A percentile compares a stretch with the other conserved stretches of the same genome.
phyloP scores from a whole-genome alignment of 2,888 invertebrate genomes.

The Monoplex corrugatus region DNA sequence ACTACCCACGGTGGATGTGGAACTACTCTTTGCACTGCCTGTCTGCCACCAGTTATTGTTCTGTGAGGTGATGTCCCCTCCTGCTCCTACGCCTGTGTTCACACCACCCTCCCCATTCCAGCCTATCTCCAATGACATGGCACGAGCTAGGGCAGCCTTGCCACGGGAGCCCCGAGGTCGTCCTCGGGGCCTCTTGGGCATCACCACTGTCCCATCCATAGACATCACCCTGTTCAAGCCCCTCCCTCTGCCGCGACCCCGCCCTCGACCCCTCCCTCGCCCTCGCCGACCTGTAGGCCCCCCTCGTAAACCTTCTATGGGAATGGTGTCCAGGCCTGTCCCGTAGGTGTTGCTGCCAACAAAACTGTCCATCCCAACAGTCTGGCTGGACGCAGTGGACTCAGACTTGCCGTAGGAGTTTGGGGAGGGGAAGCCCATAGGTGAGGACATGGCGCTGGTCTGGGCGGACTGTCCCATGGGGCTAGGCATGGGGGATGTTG shows the following conservation, averaged over 20 bases:
- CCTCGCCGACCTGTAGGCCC: neutral
- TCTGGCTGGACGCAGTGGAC: neutral
- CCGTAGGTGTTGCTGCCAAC: neutral
- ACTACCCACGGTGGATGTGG: slow-evolving; percentile 10
- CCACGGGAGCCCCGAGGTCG: slow-evolving; percentile 43
- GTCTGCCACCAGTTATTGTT: neutral
- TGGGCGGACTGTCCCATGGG: slow-evolving; percentile 6
- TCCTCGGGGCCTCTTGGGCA: slow-evolving; percentile 40
- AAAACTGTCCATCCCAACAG: neutral
- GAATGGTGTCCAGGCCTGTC: neutral
- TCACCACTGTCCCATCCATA: neutral
- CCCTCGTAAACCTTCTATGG: neutral
- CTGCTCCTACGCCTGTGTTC: neutral
- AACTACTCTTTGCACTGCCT: neutral
- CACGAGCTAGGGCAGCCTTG: slow-evolving; percentile 40
- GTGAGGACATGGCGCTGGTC: neutral
- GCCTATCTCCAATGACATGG: slow-evolving; percentile 9
- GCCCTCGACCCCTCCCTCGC: slow-evolving; percentile 35
- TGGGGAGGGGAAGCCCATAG: slow-evolving; percentile 26
- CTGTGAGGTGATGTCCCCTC: neutral
- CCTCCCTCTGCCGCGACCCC: slow-evolving; percentile 31
- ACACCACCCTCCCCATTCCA: neutral
- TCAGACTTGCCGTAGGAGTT: slow-evolving; percentile 13
- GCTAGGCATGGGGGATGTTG: slow-evolving; percentile 32
- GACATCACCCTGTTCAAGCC: slow-evolving; percentile 31